Evolutionary conservation across 2,888 invertebrate species (phyloP).

Genomic region (Erynnis tages): DNA sequence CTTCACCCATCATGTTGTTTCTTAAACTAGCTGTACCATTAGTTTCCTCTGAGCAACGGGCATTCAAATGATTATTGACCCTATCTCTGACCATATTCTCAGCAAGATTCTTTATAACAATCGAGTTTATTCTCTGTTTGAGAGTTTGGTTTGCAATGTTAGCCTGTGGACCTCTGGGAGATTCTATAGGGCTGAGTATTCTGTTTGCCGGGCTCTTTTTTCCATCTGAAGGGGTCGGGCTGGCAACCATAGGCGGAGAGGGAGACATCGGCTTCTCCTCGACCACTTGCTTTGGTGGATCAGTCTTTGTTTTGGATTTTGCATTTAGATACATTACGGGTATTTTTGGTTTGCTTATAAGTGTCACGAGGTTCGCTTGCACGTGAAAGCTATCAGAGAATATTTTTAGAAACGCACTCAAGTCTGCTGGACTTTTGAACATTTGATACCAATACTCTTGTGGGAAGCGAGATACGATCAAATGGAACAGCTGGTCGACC

Average conservation of each 20-base stretch:
- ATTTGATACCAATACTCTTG: slow-evolving; percentile 91
- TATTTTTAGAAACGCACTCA: slow-evolving; percentile 94
- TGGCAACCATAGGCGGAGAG: slow-evolving; percentile 58
- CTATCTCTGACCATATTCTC: slow-evolving; percentile 87
- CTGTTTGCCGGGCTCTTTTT: slow-evolving; percentile 68
- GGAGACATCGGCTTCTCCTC: slow-evolving; percentile 65
- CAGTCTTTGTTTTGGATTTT: slow-evolving; percentile 75
- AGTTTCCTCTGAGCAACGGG: slow-evolving; percentile 65
- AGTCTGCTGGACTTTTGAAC: slow-evolving; percentile 94
- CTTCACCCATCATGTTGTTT: slow-evolving; percentile 83
- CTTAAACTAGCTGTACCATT: slow-evolving; percentile 68
- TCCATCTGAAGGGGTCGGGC: slow-evolving; percentile 75
- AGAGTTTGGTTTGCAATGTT: slow-evolving; percentile 87
- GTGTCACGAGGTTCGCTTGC: slow-evolving; percentile 93
- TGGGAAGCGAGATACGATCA: slow-evolving; percentile 88
- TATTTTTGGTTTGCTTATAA: slow-evolving; percentile 89
- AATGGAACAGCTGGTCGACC: slow-evolving; percentile 93
- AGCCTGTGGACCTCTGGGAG: slow-evolving; percentile 71
- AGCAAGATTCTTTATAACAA: slow-evolving; percentile 93
- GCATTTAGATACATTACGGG: slow-evolving; percentile 81
- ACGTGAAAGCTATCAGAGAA: slow-evolving; percentile 97
- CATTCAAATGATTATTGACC: slow-evolving; percentile 73
- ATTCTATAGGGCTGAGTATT: slow-evolving; percentile 78
- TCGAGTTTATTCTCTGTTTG: slow-evolving; percentile 93
- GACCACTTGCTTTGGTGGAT: slow-evolving; percentile 71